Percentiles rank a stretch among this genome's conserved stretches.
phyloP scores from a whole-genome alignment of 2,113 vertebrate species.

The Phodopus roborovskii region DNA sequence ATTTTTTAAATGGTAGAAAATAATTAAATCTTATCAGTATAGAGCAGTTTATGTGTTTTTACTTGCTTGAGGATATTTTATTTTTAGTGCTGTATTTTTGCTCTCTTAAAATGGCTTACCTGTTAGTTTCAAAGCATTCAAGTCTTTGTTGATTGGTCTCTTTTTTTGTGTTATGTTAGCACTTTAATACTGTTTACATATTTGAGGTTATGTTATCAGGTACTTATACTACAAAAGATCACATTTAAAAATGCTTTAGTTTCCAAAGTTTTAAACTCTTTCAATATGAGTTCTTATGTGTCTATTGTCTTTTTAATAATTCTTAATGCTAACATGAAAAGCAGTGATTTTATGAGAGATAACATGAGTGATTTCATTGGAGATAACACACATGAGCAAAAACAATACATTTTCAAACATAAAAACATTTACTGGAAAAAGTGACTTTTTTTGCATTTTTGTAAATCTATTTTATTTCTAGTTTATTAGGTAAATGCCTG shows the following conservation, averaged over 20 bases:
- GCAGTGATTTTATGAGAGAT: not conserved
- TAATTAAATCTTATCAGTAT: not conserved
- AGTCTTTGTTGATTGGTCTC: not conserved
- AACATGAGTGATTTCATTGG: not conserved
- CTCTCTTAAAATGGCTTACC: constrained; percentile 9
- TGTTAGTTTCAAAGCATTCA: constrained; percentile 22
- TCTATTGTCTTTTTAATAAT: not conserved
- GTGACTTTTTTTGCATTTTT: not conserved
- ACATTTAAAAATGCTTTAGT: not conserved
- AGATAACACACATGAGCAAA: not conserved
- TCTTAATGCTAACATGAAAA: not conserved
- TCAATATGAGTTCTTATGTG: not conserved
- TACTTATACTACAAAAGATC: not conserved
- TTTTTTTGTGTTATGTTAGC: not conserved
- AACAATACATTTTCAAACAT: not conserved
- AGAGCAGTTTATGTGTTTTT: not conserved
- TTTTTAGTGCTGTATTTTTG: not conserved
- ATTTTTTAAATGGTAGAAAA: constrained; percentile 22
- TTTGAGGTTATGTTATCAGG: not conserved
- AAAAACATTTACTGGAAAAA: not conserved
- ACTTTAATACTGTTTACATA: not conserved
- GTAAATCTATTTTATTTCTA: not conserved
- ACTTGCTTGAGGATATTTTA: not conserved
- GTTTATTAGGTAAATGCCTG: not conserved
- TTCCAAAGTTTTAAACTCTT: not conserved